These are phyloP conservation scores for Ctenoplectra terminalis DNA, from an alignment of 1,140 invertebrate genomes.

Conservation along the genomic window DNA sequence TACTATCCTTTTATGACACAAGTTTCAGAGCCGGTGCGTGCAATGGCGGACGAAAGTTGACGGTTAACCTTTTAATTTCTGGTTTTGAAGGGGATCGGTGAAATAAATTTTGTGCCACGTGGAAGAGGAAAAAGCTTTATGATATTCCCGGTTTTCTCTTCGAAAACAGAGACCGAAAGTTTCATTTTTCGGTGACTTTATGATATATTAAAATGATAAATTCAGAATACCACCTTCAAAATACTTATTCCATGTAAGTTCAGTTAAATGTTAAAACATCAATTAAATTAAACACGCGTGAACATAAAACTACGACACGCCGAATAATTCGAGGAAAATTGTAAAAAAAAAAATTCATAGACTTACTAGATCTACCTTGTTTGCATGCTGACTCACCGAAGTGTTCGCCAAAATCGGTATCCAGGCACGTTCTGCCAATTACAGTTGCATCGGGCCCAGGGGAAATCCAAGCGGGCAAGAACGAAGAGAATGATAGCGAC, in stretches of 20 bases:
- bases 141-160: not conserved
- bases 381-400: conserved; percentile 7
- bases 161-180: not conserved
- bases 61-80: not conserved
- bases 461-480: conserved; percentile 55
- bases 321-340: not conserved
- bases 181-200: not conserved
- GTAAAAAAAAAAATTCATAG: conserved; percentile 39
- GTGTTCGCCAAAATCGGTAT: conserved; percentile 53
- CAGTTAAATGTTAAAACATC: not conserved
- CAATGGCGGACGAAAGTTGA: not conserved
- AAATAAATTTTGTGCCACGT: not conserved
- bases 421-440: conserved; percentile 51
- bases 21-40: not conserved
- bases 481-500: conserved; percentile 24
- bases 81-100: not conserved
- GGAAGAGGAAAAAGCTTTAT: not conserved
- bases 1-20: not conserved
- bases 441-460: conserved; percentile 44
- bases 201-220: too few relatives aligned
- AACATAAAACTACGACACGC: not conserved
- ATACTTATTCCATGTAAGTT: too few relatives aligned
- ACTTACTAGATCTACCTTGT: conserved; percentile 10
- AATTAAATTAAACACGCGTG: not conserved
- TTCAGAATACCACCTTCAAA: too few relatives aligned